A percentile compares a stretch with the other conserved stretches of the same genome.
phyloP scores from a whole-genome alignment of 1,140 invertebrate genomes.

The Paralvinella palmiformis region DNA sequence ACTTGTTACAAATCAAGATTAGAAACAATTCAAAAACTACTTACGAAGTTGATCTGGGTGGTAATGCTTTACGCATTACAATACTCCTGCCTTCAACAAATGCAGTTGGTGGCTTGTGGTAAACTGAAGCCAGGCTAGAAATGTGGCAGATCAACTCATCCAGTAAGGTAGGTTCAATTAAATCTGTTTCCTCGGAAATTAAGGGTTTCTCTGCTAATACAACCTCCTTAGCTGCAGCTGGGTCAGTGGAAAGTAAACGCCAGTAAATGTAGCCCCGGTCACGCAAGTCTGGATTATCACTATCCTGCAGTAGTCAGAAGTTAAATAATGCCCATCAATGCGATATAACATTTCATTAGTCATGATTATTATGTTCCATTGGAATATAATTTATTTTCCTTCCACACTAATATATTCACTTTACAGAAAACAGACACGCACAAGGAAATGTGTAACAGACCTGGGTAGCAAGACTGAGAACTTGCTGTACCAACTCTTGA shows the following conservation, averaged over 20 bases:
- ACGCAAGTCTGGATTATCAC: conserved; percentile 97
- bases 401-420: too few species aligned
- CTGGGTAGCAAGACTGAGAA: conserved; percentile 74
- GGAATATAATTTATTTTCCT: too few species aligned
- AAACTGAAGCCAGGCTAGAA: conserved; percentile 95
- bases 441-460: not conserved
- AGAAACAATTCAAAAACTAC: not conserved
- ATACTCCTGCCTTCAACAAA: conserved; percentile 80
- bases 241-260: conserved; percentile 96
- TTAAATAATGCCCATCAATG: too few species aligned
- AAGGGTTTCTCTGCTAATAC: conserved; percentile 99
- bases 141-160: conserved; percentile 99
- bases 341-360: too few species aligned
- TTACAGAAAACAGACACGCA: too few species aligned
- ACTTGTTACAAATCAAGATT: too few species aligned
- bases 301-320: conserved; percentile 56
- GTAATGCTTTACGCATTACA: conserved; percentile 13
- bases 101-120: conserved; percentile 97
- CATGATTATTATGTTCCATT: too few species aligned
- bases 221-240: conserved; percentile 90
- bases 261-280: conserved; percentile 99
- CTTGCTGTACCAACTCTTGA: conserved; percentile 91
- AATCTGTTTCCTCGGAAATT: conserved; percentile 98
- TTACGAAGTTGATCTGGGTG: conserved; percentile 6
- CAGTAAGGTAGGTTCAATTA: conserved; percentile 92